Base-by-base conservation (phyloP, 1,140 invertebrate genomes). In the Condylostylus longicornis region DNA sequence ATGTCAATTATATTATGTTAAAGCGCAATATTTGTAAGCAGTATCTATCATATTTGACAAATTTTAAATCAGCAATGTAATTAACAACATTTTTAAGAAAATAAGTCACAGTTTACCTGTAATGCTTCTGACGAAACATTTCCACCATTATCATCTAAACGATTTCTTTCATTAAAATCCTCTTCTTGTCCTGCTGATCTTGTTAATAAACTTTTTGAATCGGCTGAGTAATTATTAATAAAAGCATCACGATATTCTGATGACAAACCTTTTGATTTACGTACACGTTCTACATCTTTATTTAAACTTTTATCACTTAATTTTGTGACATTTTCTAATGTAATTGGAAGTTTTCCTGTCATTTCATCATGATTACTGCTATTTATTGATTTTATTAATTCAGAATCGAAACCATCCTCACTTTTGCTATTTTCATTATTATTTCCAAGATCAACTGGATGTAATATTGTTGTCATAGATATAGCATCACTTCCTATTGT, bases 191-290 rank as follows among this genome's bases (percentile, higher is more conserved):
- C 49, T 7, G 54, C 53, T 2, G 53, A 60, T 2, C 54, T 48
- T 5, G 55, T 49, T 6, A 58, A 31, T 8, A 55, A 37, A 35
- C 51, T 58, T 35, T 58, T 58, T 1, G 49, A 49, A 31, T 58
- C 55, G 33, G 51, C 43, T 18, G 55, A 58, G 43, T 46, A 58
- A 37, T 62, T 63, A 50, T 59, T 61, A 25, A 49, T 54, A 5
- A 39, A 22, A 32, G 28, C 35, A 38, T 58, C 50, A 43, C 54
- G 56, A 15, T 58, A 59, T 21, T 59, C 56, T 9, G 51, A 50
- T 3, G 51, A 55, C 1, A 59, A 40, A 5, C 48, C 55, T 30
- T 59, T 59, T 7, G 56, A 56, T 32, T 58, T 57, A 10, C 55
- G 48, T 9, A 51, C 50, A 2, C 55, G 50, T 40, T 58, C 51